Percentiles rank a stretch among this genome's conserved stretches.
These are phyloP conservation scores for Leguminivora glycinivorella DNA, from an alignment of 1,140 invertebrate genomes.

Conservation along the genomic window DNA sequence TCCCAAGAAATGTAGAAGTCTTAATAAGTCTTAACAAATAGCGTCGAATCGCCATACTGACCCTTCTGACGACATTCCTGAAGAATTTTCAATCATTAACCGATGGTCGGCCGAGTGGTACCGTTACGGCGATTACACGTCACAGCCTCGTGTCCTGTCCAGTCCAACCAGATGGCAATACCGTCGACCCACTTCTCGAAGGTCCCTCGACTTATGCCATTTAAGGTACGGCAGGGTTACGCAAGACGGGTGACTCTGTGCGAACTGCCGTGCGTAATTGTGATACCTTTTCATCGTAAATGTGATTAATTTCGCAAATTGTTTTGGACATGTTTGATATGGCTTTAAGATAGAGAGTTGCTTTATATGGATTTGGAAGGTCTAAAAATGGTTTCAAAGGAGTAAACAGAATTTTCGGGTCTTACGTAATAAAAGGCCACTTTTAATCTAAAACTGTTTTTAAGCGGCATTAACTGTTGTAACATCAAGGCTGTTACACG, in stretches of 20 bases:
- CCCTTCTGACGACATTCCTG: conserved; percentile 20
- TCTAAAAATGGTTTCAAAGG: not conserved
- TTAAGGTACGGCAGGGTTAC: conserved; percentile 64
- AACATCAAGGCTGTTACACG: not conserved
- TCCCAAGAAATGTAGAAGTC: not conserved
- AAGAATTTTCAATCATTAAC: conserved; percentile 20
- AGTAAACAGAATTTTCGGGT: not conserved
- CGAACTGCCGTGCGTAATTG: conserved; percentile 33
- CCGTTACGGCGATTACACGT: conserved; percentile 48
- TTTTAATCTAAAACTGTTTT: no score
- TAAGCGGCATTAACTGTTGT: not conserved
- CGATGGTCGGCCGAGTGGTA: conserved; percentile 33
- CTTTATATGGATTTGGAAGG: not conserved
- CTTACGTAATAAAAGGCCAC: not conserved
- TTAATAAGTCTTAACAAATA: conserved; percentile 8
- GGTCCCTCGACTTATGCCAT: conserved; percentile 57
- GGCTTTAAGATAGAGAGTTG: not conserved
- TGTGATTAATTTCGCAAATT: not conserved
- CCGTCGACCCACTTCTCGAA: conserved; percentile 68
- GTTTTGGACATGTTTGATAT: conserved; percentile 15
- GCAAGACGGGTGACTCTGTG: conserved; percentile 48
- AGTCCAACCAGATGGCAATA: conserved; percentile 67
- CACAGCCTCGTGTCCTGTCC: conserved; percentile 50
- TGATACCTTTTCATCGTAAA: conserved; percentile 7
- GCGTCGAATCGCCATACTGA: conserved; percentile 17